A percentile compares a stretch with the other conserved stretches of the same genome.
These are phyloP conservation scores for Diplazon laetatorius DNA, from an alignment of 2,888 invertebrate genomes.

Conservation along the genomic window DNA sequence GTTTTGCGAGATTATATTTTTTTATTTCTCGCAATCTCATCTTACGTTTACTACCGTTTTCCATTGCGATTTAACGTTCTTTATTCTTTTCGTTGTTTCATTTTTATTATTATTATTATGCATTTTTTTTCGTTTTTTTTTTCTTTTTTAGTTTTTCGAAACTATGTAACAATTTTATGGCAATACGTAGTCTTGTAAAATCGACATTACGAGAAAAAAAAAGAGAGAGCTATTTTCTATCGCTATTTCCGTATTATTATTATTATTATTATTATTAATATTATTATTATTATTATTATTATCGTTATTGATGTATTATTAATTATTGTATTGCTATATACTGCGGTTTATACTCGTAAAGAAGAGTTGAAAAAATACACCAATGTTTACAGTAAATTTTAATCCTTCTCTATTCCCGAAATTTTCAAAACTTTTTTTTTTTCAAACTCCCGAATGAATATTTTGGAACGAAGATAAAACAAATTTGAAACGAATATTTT, in stretches of 20 bases:
- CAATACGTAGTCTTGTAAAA: slow-evolving; percentile 13
- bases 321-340: slow-evolving; percentile 71
- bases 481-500: background rate
- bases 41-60: slow-evolving; percentile 29
- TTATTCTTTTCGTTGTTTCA: no score
- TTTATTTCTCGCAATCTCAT: slow-evolving; percentile 42
- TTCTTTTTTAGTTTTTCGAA: slow-evolving; percentile 16
- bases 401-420: slow-evolving; percentile 33
- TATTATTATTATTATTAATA: slow-evolving; percentile 69
- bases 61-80: slow-evolving; percentile 17
- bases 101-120: slow-evolving; percentile 19
- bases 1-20: slow-evolving; percentile 40
- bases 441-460: background rate
- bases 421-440: background rate
- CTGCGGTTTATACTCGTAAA: slow-evolving; percentile 79
- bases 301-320: slow-evolving; percentile 69
- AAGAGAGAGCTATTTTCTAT: slow-evolving; percentile 60
- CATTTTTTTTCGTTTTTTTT: slow-evolving; percentile 14
- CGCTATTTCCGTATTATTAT: slow-evolving; percentile 75
- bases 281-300: slow-evolving; percentile 70
- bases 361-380: slow-evolving; percentile 78
- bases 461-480: background rate
- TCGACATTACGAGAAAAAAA: no score
- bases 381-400: slow-evolving; percentile 77
- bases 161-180: slow-evolving; percentile 46